Base-by-base conservation (phyloP, 2,113 vertebrate genomes). In the Campylomormyrus numenius region DNA sequence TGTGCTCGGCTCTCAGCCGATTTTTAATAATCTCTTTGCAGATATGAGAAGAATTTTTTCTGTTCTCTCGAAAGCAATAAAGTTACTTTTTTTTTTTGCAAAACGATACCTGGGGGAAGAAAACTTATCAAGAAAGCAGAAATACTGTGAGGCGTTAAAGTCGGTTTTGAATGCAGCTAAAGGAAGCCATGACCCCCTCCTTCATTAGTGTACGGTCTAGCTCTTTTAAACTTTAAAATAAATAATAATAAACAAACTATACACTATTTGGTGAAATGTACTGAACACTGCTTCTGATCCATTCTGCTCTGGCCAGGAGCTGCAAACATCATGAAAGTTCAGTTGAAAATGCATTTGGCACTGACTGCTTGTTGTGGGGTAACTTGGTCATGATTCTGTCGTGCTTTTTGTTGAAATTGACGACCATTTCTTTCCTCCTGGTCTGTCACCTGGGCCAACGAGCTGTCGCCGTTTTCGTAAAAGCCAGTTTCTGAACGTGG, bases 21-120 rank as follows among this genome's bases (percentile, higher is more conserved):
- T 94, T 77, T 95, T 92, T 94, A 94, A 95, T 95, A 94, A 94
- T 94, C 91, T 93, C 52, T n/a, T 91, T 91, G 62, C 92, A 91
- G 93, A 93, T 93, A 92, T 66, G n/a, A 85, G 50, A 66, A 42
- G 50, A 80, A 49, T 83, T 89, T 66, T 48, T 88, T 91, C 90
- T 90, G 77, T 92, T 90, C 92, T 91, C 88, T 85, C 88, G 92
- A 93, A 93, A 92, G 90, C 93, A 93, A 93, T 94, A 93, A 92
- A 93, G 90, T 90, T n/a, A 80, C 48, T 24, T 80, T 53, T 89
- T 56, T 53, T 89, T 92, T 93, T 94, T 93, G 92, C 94, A 93
- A 92, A 93, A 91, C 92, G 93, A 94, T 93, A 92, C 89, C 91
- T 89, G 31, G 89, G 94, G 93, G 91, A 93, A 93, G 93, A 93